These are phyloP conservation scores for Polypedilum pembai DNA, from an alignment of 1,140 invertebrate genomes.

Conservation along the genomic window DNA sequence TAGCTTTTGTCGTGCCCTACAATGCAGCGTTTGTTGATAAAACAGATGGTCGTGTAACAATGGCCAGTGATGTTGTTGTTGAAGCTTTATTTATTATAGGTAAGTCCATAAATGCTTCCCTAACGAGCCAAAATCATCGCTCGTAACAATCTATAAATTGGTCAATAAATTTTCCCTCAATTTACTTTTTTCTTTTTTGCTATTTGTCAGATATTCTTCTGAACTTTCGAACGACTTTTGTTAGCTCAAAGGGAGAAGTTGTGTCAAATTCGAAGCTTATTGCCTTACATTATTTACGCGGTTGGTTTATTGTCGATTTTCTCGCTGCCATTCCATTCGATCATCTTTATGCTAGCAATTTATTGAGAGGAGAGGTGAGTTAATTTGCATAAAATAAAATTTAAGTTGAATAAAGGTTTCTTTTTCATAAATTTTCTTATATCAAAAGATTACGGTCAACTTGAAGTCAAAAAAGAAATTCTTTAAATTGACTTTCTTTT, in stretches of 20 bases:
- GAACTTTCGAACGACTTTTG: slow-evolving; percentile 97
- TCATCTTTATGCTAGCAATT: slow-evolving; percentile 79
- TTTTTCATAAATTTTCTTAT: too few relatives aligned
- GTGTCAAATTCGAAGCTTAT: slow-evolving; percentile 86
- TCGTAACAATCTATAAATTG: slow-evolving; percentile 31
- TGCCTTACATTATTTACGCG: slow-evolving; percentile 84
- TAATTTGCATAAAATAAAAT: slow-evolving; percentile 32
- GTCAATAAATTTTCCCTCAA: slow-evolving; percentile 30
- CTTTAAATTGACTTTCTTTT: background rate
- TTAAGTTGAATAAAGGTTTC: background rate
- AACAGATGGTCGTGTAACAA: slow-evolving; percentile 59
- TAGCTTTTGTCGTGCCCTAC: slow-evolving; percentile 96
- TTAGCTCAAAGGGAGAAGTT: slow-evolving; percentile 97
- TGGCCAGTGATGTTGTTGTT: slow-evolving; percentile 88
- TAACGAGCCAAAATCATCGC: background rate
- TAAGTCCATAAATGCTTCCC: slow-evolving; percentile 46
- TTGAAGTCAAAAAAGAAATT: too few relatives aligned
- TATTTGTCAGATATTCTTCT: slow-evolving; percentile 82
- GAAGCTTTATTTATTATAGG: slow-evolving; percentile 92
- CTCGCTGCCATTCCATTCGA: slow-evolving; percentile 95
- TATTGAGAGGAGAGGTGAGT: slow-evolving; percentile 78
- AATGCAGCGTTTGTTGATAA: slow-evolving; percentile 87
- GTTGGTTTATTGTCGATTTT: slow-evolving; percentile 93
- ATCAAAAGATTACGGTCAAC: too few relatives aligned
- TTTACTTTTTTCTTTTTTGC: slow-evolving; percentile 29